These are phyloP conservation scores for Drosophila auraria DNA, from an alignment of 1,140 invertebrate species.

Conservation along the genomic window DNA sequence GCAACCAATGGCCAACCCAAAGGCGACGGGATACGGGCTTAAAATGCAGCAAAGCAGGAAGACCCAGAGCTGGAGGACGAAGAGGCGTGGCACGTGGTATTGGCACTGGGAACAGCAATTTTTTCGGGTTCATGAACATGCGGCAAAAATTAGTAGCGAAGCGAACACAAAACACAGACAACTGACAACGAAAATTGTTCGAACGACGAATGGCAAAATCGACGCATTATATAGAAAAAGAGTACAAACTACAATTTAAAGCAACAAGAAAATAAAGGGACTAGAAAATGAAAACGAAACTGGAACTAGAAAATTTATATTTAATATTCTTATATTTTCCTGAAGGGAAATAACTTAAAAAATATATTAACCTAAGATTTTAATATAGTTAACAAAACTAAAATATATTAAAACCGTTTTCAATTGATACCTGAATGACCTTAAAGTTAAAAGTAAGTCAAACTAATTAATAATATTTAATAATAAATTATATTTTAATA, in stretches of 20 bases:
- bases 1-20: slow-evolving; percentile 8
- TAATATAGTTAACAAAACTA: too few relatives aligned
- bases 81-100: slow-evolving; percentile 17
- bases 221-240: background rate
- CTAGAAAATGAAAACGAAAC: background rate
- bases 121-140: slow-evolving; percentile 73
- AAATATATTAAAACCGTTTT: too few relatives aligned
- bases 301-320: too few relatives aligned
- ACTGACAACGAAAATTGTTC: slow-evolving; percentile 67
- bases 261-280: background rate
- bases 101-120: slow-evolving; percentile 53
- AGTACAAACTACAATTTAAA: background rate
- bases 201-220: slow-evolving; percentile 40
- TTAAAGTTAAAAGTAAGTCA: background rate
- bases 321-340: too few relatives aligned
- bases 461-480: background rate
- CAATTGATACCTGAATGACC: too few relatives aligned
- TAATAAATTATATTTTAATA: too few relatives aligned
- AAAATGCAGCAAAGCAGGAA: background rate
- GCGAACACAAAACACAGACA: slow-evolving; percentile 58
- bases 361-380: too few relatives aligned
- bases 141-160: slow-evolving; percentile 76
- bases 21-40: background rate
- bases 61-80: background rate
- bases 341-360: too few relatives aligned